Percentiles rank a stretch among this genome's conserved stretches.
Conservation (phyloP, 2,888 invertebrate genomes). For the Homarus gammarus region DNA sequence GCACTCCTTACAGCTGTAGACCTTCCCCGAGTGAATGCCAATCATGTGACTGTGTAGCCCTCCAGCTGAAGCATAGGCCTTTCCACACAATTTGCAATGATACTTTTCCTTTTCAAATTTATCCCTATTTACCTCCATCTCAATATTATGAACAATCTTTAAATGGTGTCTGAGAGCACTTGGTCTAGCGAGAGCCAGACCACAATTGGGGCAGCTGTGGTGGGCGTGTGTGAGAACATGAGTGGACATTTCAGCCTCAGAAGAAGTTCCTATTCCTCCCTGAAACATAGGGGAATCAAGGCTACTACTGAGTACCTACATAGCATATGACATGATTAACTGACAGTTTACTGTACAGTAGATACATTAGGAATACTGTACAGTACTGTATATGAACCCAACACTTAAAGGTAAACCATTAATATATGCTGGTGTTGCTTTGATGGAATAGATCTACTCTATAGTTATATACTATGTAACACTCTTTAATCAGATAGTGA, state of each 20-base stretch:
- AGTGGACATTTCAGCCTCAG: constrained; percentile 16
- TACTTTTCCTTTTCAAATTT: not conserved
- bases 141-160: constrained; percentile 46
- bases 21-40: constrained; percentile 35
- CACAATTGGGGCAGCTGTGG: constrained; percentile 54
- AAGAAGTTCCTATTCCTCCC: constrained; percentile 42
- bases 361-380: not conserved
- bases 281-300: constrained; percentile 36
- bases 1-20: constrained; percentile 42
- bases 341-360: not conserved
- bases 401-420: no score
- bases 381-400: not conserved
- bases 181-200: constrained; percentile 34
- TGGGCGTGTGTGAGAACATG: constrained; percentile 41
- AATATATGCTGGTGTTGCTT: no score
- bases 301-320: not conserved
- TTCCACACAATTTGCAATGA: constrained; percentile 32
- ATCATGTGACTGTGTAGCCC: constrained; percentile 44
- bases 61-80: constrained; percentile 54
- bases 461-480: no score
- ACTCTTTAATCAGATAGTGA: no score
- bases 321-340: not conserved
- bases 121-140: not conserved
- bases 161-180: constrained; percentile 50
- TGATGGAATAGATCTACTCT: no score